A percentile compares a stretch with the other conserved stretches of the same genome.
These are phyloP conservation scores for Heterohyrax brucei DNA, from an alignment of 2,797 vertebrate species.

Conservation along the genomic window DNA sequence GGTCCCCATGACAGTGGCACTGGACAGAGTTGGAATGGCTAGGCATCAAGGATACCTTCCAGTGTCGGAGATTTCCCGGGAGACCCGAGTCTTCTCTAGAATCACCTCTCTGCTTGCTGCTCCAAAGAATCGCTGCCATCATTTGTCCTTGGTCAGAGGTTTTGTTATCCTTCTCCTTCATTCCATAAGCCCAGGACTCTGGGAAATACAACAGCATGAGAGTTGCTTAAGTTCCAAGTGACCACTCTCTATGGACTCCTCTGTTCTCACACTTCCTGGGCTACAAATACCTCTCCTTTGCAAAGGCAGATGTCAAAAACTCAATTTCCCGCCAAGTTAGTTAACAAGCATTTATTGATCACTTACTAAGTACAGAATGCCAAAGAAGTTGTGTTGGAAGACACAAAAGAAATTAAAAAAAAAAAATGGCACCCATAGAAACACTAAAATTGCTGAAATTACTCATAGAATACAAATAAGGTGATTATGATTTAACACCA, in stretches of 20 bases:
- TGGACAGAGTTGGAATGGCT: not conserved
- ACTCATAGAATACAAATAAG: conserved; percentile 2
- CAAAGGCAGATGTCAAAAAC: conserved; percentile 68
- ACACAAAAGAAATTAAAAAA: not conserved
- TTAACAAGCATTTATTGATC: conserved; percentile 74
- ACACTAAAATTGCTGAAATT: not conserved
- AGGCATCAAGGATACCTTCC: not conserved
- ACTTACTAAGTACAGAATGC: conserved; percentile 58
- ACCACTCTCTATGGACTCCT: conserved; percentile 59
- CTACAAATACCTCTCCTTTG: conserved; percentile 52
- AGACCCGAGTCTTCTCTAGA: not conserved
- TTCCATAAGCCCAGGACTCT: conserved; percentile 3
- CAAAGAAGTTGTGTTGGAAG: conserved; percentile 12
- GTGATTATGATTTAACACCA: conserved; percentile 41
- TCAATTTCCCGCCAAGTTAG: conserved; percentile 40
- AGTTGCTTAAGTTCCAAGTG: conserved; percentile 50
- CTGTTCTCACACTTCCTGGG: conserved; percentile 57
- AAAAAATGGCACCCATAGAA: not conserved
- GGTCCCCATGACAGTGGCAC: not conserved
- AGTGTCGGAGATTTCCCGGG: not conserved
- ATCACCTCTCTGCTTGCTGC: not conserved
- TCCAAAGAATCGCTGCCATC: conserved; percentile 7
- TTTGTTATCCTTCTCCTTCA: not conserved
- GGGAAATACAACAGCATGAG: conserved; percentile 45
- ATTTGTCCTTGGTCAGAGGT: conserved; percentile 59